Conservation (phyloP, 2,113 vertebrate species). For the Antidorcas marsupialis region DNA sequence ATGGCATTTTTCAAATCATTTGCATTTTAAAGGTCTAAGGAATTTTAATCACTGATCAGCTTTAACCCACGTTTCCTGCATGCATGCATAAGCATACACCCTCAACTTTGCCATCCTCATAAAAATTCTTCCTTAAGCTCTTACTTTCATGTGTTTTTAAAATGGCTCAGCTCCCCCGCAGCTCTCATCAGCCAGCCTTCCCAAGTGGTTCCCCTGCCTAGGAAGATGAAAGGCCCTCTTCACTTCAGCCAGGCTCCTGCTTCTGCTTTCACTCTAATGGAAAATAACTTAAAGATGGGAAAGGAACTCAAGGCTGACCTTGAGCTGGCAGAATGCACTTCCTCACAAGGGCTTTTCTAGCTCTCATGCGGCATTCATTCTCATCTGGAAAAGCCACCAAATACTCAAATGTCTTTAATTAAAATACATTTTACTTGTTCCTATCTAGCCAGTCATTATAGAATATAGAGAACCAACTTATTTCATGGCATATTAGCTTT, state of each 20-base stretch:
- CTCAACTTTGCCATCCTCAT: slow-evolving; percentile 71
- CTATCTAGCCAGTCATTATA: neutral
- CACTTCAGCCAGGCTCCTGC: slow-evolving; percentile 32
- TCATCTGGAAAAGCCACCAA: neutral
- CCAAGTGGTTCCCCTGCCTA: slow-evolving; percentile 52
- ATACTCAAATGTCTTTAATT: slow-evolving; percentile 21
- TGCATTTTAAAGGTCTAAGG: slow-evolving; percentile 82
- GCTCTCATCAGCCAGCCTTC: slow-evolving; percentile 57
- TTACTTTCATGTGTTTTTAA: slow-evolving; percentile 68
- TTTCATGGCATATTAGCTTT: neutral
- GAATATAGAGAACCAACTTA: neutral
- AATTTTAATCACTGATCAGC: slow-evolving; percentile 74
- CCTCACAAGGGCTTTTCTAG: neutral
- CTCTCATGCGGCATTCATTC: neutral
- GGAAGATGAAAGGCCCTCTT: slow-evolving; percentile 74
- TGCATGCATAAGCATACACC: slow-evolving; percentile 36
- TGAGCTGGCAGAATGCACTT: neutral
- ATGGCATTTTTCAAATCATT: slow-evolving; percentile 74
- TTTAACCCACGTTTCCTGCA: slow-evolving; percentile 73
- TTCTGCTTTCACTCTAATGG: slow-evolving; percentile 41
- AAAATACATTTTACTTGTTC: neutral
- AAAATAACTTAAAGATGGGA: slow-evolving; percentile 70
- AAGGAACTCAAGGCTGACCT: slow-evolving; percentile 60
- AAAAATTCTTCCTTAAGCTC: slow-evolving; percentile 69
- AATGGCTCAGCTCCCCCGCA: slow-evolving; percentile 59